A percentile compares a stretch with the other conserved stretches of the same genome.
These are phyloP conservation scores for Cryptocephalus primarius DNA, from an alignment of 2,888 invertebrate genomes.

Conservation along the genomic window DNA sequence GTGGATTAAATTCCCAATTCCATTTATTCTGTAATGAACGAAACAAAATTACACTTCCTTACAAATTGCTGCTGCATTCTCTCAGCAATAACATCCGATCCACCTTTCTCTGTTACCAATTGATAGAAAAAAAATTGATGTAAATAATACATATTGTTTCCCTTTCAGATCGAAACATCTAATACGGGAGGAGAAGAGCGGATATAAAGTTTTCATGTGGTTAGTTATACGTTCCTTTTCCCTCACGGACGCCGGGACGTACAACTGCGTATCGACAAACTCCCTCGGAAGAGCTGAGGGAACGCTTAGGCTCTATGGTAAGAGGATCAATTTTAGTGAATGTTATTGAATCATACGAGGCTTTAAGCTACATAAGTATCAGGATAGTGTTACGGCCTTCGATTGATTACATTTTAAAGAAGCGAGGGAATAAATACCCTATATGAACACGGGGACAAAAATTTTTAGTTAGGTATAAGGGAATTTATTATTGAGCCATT, in stretches of 20 bases:
- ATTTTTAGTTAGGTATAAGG: too few species aligned
- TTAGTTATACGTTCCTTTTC: conserved; percentile 46
- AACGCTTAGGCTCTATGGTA: conserved; percentile 60
- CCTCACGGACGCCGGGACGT: conserved; percentile 47
- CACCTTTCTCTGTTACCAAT: too few species aligned
- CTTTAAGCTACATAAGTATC: conserved; percentile 1
- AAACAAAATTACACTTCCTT: too few species aligned
- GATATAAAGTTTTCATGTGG: conserved; percentile 69
- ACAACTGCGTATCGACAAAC: conserved; percentile 65
- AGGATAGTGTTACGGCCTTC: background rate
- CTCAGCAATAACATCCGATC: too few species aligned
- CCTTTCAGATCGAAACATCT: conserved; percentile 60
- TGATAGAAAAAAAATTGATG: too few species aligned
- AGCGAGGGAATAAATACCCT: too few species aligned
- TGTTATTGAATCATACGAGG: background rate
- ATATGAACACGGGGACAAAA: too few species aligned
- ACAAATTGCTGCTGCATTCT: too few species aligned
- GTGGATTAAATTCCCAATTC: too few species aligned
- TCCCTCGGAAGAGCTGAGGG: conserved; percentile 69
- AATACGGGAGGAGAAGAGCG: conserved; percentile 57
- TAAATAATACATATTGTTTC: background rate
- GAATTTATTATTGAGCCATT: too few species aligned
- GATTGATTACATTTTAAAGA: too few species aligned
- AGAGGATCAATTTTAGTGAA: conserved; percentile 19
- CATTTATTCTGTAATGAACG: too few species aligned